Evolutionary conservation across 2,888 invertebrate species (phyloP), one percentile per base, ranked within the genome.

Genomic region (Rhopalosiphum nymphaeae): DNA sequence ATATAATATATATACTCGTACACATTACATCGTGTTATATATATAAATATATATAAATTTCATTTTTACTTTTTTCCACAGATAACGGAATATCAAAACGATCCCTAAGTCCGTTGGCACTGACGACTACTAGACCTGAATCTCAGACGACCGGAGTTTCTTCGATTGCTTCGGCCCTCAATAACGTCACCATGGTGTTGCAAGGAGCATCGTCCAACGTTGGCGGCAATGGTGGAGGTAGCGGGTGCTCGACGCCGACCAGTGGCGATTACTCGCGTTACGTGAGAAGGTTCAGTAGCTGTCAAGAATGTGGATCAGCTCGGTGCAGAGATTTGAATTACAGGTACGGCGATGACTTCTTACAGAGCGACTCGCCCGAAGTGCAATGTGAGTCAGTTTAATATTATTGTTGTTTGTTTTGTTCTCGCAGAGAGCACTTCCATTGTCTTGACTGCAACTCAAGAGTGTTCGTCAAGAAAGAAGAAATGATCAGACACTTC

Each of bases 401-500:
- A 13, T 36, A 53, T 56, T 56, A 53, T 53, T 44, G 42, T 61
- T 78, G 53, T 88, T 90, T 78, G 84, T 93, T 94, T 94, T 93
- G 92, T 94, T 93, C 91, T 95, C 95, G 96, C 95, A 96, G 99
- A 95, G 99, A 99, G 96, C 99, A 99, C 96, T 99, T 99, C 96
- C 99, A 99, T 96, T 99, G 98, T 95, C 96, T 97, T 95, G 97
- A 97, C 96, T 98, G 98, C 96, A 97, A 97, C 95, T 96, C 96
- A 85, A 96, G 98, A 95, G 98, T 99, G n/a, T 98, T 99, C 96
- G 98, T 98, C 95, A 99, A 99, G 96, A 99, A 99, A 96, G 99
- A 99, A 96, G 99, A 99, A 96, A 99, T 99, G 98, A 99, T 99
- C 95, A 97, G 99, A 86, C 99, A 99, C 96, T 98, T 99, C 96